A percentile compares a stretch with the other conserved stretches of the same genome.
Conservation (phyloP, 2,888 invertebrate genomes). For the Philereme vetulata region DNA sequence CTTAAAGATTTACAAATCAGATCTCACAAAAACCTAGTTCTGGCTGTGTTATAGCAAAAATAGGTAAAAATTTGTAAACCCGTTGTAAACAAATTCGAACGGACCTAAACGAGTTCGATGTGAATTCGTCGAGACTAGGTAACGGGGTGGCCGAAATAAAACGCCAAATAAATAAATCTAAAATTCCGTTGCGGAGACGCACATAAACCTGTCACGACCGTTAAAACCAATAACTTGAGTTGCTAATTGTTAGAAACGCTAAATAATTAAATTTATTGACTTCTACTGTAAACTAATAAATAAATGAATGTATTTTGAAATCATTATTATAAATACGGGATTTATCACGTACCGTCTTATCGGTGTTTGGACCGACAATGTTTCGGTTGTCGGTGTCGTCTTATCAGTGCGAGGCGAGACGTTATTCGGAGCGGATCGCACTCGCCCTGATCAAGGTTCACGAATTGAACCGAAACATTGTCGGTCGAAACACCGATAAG, state of each 20-base stretch:
- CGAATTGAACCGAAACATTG: too few species aligned
- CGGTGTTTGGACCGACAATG: too few species aligned
- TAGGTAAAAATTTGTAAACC: conserved; percentile 26
- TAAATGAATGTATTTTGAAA: background rate
- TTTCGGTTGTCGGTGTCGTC: too few species aligned
- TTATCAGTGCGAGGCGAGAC: too few species aligned
- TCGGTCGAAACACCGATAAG: too few species aligned
- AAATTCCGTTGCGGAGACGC: conserved; percentile 15
- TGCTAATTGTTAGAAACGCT: conserved; percentile 12
- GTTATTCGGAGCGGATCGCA: too few species aligned
- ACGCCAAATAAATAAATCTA: conserved; percentile 30
- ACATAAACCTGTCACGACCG: conserved; percentile 21
- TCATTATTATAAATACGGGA: too few species aligned
- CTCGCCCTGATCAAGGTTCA: too few species aligned
- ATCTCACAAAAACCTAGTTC: too few species aligned
- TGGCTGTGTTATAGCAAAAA: conserved; percentile 16
- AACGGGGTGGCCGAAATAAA: conserved; percentile 52
- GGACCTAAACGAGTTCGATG: conserved; percentile 48
- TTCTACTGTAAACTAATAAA: conserved; percentile 2
- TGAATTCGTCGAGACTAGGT: conserved; percentile 41
- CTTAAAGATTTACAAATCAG: too few species aligned
- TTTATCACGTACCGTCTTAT: too few species aligned
- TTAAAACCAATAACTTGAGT: conserved; percentile 19
- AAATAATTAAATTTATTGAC: conserved; percentile 10
- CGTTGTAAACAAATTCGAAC: conserved; percentile 39